A percentile compares a stretch with the other conserved stretches of the same genome.
phyloP scores from a whole-genome alignment of 2,888 invertebrate genomes.

The Pyralis farinalis region DNA sequence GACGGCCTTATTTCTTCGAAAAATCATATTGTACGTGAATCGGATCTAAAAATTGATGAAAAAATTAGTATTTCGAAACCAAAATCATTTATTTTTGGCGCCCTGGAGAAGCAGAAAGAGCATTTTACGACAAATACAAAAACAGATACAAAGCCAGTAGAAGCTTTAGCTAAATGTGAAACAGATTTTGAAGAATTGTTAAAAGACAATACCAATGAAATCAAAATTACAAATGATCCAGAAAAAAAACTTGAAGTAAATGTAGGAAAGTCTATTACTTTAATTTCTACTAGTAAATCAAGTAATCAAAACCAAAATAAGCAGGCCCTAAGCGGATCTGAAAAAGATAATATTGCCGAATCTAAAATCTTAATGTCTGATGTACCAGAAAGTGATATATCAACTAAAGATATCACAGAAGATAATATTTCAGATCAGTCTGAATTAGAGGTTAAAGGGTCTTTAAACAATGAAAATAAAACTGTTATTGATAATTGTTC shows the following conservation, averaged over 20 bases:
- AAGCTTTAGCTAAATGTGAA: conserved; percentile 54
- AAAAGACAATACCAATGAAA: conserved; percentile 74
- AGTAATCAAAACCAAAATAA: conserved; percentile 25
- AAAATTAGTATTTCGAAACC: conserved; percentile 20
- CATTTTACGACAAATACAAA: conserved; percentile 19
- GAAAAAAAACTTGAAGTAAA: conserved; percentile 67
- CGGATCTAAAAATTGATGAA: conserved; percentile 24
- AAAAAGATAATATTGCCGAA: conserved; percentile 18
- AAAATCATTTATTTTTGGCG: conserved; percentile 19
- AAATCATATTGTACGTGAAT: conserved; percentile 26
- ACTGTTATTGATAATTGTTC: neutral
- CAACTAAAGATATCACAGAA: conserved; percentile 10
- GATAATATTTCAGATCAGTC: conserved; percentile 5
- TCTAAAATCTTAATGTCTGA: conserved; percentile 6
- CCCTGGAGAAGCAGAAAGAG: conserved; percentile 32
- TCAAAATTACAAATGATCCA: conserved; percentile 63
- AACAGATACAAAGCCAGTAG: conserved; percentile 20
- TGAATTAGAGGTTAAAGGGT: neutral
- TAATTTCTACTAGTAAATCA: conserved; percentile 32
- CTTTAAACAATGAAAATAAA: neutral
- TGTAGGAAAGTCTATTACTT: conserved; percentile 56
- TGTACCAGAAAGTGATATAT: neutral
- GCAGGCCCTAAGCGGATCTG: conserved; percentile 21
- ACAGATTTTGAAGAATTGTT: conserved; percentile 76
- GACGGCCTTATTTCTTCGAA: conserved; percentile 19